Base-by-base conservation (phyloP, 2,888 invertebrate genomes). In the Drosophila percnosoma region DNA sequence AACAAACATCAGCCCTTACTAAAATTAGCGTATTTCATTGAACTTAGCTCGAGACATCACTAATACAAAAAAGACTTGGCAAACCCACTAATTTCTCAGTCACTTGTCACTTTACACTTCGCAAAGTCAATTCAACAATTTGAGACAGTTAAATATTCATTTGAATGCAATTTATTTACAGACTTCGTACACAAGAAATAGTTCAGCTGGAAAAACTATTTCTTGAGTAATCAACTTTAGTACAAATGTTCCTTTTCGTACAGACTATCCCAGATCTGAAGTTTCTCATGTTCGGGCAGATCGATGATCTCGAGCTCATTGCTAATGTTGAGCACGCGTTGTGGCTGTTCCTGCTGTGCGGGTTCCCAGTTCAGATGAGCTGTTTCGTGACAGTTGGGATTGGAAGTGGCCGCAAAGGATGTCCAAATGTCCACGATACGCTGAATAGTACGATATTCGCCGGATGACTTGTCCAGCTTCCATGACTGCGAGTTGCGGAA, bases 391-490 rank as follows among this genome's bases (percentile, higher is more conserved):
- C 88, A 84, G 64, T 92, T 91, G 15, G 92, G 92, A 82, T 91
- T 82, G 7, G 90, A 83, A 29, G 62, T 83, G 18, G 62, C 53
- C 10, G 92, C 92, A 71, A 92, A 92, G 4, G 85, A 75, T 11
- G 90, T 87, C 82, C 90, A 91, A 53, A 91, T 86, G n/a, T 79
- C 89, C 36, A 91, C 68, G 87, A 92, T 81, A 2, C 90, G 75
- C 58, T 90, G 77, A 21, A 92, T 90, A 8, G 90, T 90, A 33
- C 71, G 82, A 66, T 88, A 92, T 59, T 92, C 92, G 4, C 42
- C 63, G 0, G 87, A 82, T 6, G 75, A 67, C 29, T 71, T 78
- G 4, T 83, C 53, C 60, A 91, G 57, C 52, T 81, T 87, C 51
- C 81, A 76, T 2, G 89, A 70, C 5, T 75, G 52, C 10, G 62